These are phyloP conservation scores for Lagopus muta DNA, from an alignment of 2,113 vertebrate species.

Conservation along the genomic window DNA sequence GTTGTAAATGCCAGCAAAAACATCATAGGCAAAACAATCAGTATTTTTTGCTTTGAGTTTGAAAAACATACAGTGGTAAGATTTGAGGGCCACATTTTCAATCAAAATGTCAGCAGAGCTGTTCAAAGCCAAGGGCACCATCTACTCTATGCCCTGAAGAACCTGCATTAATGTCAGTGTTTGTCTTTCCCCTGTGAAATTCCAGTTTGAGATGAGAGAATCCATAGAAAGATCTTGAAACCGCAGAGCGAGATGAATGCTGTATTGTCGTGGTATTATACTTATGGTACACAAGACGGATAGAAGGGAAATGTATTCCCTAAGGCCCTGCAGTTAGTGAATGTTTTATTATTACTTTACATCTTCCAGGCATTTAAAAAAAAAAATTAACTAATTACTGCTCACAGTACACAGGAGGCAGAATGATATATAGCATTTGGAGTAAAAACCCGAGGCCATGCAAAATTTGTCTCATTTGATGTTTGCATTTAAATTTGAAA, in stretches of 20 bases:
- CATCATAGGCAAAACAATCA: not conserved
- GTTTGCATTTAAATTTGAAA: not conserved
- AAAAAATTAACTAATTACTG: not conserved
- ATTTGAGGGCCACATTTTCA: not conserved
- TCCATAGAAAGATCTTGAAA: not conserved
- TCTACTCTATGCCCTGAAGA: not conserved
- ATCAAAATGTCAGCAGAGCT: not conserved
- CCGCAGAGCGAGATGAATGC: not conserved
- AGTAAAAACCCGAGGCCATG: not conserved
- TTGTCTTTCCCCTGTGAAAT: not conserved
- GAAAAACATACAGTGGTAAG: not conserved
- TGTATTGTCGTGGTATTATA: not conserved
- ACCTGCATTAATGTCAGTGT: accelerated
- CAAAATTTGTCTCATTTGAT: not conserved
- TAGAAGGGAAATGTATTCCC: not conserved
- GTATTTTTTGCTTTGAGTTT: not conserved
- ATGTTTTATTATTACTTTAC: conserved; percentile 17
- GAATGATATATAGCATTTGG: not conserved
- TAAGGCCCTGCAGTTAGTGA: not conserved
- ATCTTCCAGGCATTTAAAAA: not conserved
- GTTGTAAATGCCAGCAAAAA: not conserved
- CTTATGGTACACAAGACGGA: not conserved
- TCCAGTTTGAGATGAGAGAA: not conserved
- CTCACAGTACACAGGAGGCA: not conserved
- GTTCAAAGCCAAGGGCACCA: not conserved